A percentile compares a stretch with the other conserved stretches of the same genome.
Conservation (phyloP, 2,113 vertebrate genomes). For the Galbula dea region DNA sequence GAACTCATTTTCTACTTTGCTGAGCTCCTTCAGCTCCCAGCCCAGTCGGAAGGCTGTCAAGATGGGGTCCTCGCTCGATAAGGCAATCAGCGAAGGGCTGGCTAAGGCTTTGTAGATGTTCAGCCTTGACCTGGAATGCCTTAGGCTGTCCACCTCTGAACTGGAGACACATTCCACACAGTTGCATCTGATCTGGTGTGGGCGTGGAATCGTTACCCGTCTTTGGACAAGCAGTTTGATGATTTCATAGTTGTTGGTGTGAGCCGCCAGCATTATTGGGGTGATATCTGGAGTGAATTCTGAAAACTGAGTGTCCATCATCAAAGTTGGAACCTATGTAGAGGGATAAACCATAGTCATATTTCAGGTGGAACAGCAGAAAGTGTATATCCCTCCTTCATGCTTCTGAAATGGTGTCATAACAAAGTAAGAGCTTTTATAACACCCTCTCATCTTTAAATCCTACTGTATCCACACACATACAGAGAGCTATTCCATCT, state of each 20-base stretch:
- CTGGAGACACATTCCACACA: slow-evolving; percentile 97
- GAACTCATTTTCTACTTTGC: slow-evolving; percentile 98
- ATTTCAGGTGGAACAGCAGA: neutral
- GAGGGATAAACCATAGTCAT: neutral
- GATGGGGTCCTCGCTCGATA: slow-evolving; percentile 89
- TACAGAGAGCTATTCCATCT: neutral
- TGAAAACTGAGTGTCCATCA: slow-evolving; percentile 97
- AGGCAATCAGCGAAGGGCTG: slow-evolving; percentile 93
- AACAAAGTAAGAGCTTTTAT: neutral
- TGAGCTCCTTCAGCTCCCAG: slow-evolving; percentile 97
- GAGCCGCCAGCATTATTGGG: slow-evolving; percentile 97
- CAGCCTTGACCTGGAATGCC: slow-evolving; percentile 91
- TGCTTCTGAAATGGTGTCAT: neutral
- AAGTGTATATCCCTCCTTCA: neutral
- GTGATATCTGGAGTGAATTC: slow-evolving; percentile 98
- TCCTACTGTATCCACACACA: neutral
- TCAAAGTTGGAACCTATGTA: slow-evolving; percentile 86
- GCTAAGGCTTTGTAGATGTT: slow-evolving; percentile 97
- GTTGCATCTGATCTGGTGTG: slow-evolving; percentile 95
- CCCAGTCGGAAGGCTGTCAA: slow-evolving; percentile 94
- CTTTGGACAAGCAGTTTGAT: slow-evolving; percentile 96
- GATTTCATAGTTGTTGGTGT: slow-evolving; percentile 99
- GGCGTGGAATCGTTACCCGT: slow-evolving; percentile 91
- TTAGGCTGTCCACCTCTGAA: slow-evolving; percentile 94
- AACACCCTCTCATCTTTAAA: neutral